Conservation (phyloP, 2,888 invertebrate species). For the Stenoptilia bipunctidactyla region DNA sequence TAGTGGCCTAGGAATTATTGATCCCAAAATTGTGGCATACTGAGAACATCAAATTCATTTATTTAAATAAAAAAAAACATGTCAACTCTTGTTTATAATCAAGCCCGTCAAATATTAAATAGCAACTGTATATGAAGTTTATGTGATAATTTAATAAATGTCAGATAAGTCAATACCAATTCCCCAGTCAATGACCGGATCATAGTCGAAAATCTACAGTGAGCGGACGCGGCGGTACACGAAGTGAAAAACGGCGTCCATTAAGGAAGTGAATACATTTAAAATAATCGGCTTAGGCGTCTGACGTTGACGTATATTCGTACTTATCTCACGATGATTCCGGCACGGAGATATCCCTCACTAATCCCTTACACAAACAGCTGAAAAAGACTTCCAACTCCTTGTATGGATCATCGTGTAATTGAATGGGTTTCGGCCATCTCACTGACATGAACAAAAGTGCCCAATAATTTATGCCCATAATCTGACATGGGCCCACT, state of each 20-base stretch:
- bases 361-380: constrained; percentile 69
- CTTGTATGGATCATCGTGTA: constrained; percentile 57
- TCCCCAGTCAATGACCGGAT: constrained; percentile 66
- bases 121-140: not conserved
- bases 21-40: too few species aligned
- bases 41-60: too few species aligned
- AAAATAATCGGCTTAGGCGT: constrained; percentile 71
- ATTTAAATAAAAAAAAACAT: too few species aligned
- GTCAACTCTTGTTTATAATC: too few species aligned
- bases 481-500: constrained; percentile 51
- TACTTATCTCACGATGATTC: constrained; percentile 70
- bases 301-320: constrained; percentile 71
- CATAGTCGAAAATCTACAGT: constrained; percentile 67
- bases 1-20: too few species aligned
- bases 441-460: constrained; percentile 65
- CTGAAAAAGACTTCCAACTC: constrained; percentile 66
- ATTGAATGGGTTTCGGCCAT: constrained; percentile 59
- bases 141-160: constrained; percentile 40
- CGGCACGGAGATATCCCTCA: constrained; percentile 64
- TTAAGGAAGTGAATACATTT: constrained; percentile 72
- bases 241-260: constrained; percentile 68
- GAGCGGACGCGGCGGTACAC: constrained; percentile 48
- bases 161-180: constrained; percentile 49
- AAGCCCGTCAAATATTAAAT: not conserved
- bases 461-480: constrained; percentile 67